phyloP scores from a whole-genome alignment of 2,113 vertebrate genomes.

The Plecturocebus donacophilus region DNA sequence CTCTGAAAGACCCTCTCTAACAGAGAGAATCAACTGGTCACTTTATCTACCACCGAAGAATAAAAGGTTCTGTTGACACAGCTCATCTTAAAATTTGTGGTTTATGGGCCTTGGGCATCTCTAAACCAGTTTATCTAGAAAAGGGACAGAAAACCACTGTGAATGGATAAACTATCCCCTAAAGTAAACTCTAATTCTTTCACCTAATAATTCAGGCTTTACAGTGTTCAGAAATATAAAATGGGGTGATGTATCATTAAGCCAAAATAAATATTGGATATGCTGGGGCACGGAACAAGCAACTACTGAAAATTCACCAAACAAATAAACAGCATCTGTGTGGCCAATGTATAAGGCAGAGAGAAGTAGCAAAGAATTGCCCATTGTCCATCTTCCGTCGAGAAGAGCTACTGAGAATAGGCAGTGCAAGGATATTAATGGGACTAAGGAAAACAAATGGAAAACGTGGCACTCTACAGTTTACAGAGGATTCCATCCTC shows the following conservation, averaged over 20 bases:
- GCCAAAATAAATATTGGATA: conserved; percentile 74
- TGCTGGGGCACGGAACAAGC: conserved; percentile 40
- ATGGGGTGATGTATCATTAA: conserved; percentile 59
- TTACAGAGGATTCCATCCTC: neutral
- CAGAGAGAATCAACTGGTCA: neutral
- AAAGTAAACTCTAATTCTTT: conserved; percentile 68
- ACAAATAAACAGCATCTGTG: neutral
- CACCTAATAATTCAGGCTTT: conserved; percentile 73
- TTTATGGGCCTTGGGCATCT: neutral
- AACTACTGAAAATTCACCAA: neutral
- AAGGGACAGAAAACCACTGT: conserved; percentile 45
- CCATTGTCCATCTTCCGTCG: neutral
- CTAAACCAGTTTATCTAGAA: neutral
- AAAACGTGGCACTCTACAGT: neutral
- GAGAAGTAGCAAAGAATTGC: neutral
- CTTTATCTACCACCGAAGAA: neutral
- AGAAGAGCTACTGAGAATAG: neutral
- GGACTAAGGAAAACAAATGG: neutral
- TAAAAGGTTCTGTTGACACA: neutral
- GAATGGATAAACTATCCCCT: conserved; percentile 70
- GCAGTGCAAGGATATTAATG: neutral
- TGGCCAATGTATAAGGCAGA: neutral
- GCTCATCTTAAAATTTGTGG: neutral
- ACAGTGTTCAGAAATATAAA: conserved; percentile 55
- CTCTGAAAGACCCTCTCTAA: neutral